Evolutionary conservation across 2,797 vertebrate species (phyloP).

Genomic region (Tympanoctomys barrerae): DNA sequence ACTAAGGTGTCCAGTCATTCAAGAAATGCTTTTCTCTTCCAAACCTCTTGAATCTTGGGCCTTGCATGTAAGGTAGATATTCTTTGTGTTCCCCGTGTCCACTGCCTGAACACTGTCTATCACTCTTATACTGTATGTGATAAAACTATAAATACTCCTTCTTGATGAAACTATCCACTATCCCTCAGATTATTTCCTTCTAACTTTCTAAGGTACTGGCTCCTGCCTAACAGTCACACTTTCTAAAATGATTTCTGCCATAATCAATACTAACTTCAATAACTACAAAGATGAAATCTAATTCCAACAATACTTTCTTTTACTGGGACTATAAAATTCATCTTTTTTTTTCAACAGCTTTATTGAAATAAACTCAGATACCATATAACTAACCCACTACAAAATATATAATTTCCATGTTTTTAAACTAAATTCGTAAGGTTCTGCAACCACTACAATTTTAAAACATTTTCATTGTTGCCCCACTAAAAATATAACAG

Average conservation of each 20-base stretch:
- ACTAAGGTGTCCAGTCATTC: background rate
- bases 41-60: background rate
- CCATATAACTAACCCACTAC: background rate
- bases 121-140: background rate
- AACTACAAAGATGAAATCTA: slow-evolving; percentile 34
- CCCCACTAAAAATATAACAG: background rate
- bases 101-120: slow-evolving; percentile 6
- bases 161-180: background rate
- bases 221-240: background rate
- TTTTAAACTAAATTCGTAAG: background rate
- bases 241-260: slow-evolving; percentile 12
- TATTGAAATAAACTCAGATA: slow-evolving; percentile 20
- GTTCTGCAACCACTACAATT: background rate
- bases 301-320: background rate
- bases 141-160: background rate
- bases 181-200: background rate
- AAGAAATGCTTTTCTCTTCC: background rate
- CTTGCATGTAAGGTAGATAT: background rate
- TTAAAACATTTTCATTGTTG: background rate
- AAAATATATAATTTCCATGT: background rate
- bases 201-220: slow-evolving; percentile 22
- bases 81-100: background rate
- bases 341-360: background rate
- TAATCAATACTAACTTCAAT: background rate
- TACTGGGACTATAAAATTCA: background rate